phyloP scores from a whole-genome alignment of 1,140 invertebrate species.

The Achroia grisella region DNA sequence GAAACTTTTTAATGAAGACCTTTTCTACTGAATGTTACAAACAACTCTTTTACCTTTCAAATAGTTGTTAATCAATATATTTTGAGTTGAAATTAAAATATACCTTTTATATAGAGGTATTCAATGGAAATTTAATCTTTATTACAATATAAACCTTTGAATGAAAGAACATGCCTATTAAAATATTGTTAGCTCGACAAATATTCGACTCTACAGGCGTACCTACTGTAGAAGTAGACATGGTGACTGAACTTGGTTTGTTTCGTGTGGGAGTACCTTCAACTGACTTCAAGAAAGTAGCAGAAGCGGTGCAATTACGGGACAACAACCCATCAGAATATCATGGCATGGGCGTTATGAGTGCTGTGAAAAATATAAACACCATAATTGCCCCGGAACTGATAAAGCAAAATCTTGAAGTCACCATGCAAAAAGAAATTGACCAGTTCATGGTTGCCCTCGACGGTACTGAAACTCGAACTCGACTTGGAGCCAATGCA shows the following conservation, averaged over 20 bases:
- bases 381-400: constrained; percentile 88
- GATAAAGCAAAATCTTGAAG: constrained; percentile 87
- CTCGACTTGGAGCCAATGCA: constrained; percentile 95
- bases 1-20: too few species aligned
- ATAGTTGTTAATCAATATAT: too few species aligned
- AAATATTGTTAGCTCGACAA: constrained; percentile 92
- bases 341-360: constrained; percentile 93
- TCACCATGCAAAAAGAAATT: constrained; percentile 91
- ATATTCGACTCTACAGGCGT: constrained; percentile 98
- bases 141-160: constrained; percentile 1
- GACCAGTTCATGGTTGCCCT: constrained; percentile 94
- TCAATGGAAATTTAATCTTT: neutral
- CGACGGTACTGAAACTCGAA: constrained; percentile 97
- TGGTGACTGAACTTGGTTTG: constrained; percentile 85
- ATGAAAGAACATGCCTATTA: constrained; percentile 78
- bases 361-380: constrained; percentile 94
- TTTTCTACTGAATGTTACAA: too few species aligned
- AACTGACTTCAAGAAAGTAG: constrained; percentile 93
- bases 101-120: too few species aligned
- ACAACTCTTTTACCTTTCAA: too few species aligned
- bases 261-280: constrained; percentile 97
- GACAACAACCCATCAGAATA: constrained; percentile 91
- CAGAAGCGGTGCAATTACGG: constrained; percentile 95
- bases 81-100: too few species aligned
- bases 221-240: constrained; percentile 97